Base-by-base conservation (phyloP, 2,888 invertebrate genomes). In the Dexiosoma caninum region DNA sequence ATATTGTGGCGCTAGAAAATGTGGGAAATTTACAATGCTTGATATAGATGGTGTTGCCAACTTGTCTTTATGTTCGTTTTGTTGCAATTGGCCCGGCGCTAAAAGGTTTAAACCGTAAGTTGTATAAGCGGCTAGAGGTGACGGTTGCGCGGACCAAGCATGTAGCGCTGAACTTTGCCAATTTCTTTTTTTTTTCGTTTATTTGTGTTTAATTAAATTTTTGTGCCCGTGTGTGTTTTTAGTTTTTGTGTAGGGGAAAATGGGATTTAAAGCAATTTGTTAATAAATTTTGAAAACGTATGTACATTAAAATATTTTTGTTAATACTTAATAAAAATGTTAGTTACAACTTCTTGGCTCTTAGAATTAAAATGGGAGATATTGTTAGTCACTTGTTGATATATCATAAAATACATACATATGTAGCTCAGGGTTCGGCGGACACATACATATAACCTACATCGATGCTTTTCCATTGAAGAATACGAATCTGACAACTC, bases 111-210 rank as follows among this genome's bases (percentile, higher is more conserved):
- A 60, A 12, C 71, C 75, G 16, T 60, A 37, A 9, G 64, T 49
- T 10, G n/a, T 67, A 32, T 62, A 82, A 21, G 75, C 64, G 19
- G 53, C 71, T 67, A 81, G 12, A 0, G 70, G 76, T 30, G 62
- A 21, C 5, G 75, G 16, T 55, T 71, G 81, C 51, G 84, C 81
- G 44, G 89, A 88, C 90, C 90, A 90, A 55, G 84, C 77, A 77
- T 87, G 85, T 37, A 89, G 60, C 79, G 85, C 87, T 72, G 87
- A 79, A 62, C 86, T 86, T 83, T 85, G 86, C 89, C 90, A 88
- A 83, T 85, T 27, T 10, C 46, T 55, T 70, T 60, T 55, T 71
- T n/a, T n/a, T n/a, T n/a, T n/a, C n/a, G n/a, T 21, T 19, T 14
- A 12, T 67, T 23, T 8, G 19, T 37, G 59, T 51, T 44, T 35